A percentile compares a stretch with the other conserved stretches of the same genome.
These are phyloP conservation scores for Ctenomys sociabilis DNA, from an alignment of 2,113 vertebrate genomes.

Conservation along the genomic window DNA sequence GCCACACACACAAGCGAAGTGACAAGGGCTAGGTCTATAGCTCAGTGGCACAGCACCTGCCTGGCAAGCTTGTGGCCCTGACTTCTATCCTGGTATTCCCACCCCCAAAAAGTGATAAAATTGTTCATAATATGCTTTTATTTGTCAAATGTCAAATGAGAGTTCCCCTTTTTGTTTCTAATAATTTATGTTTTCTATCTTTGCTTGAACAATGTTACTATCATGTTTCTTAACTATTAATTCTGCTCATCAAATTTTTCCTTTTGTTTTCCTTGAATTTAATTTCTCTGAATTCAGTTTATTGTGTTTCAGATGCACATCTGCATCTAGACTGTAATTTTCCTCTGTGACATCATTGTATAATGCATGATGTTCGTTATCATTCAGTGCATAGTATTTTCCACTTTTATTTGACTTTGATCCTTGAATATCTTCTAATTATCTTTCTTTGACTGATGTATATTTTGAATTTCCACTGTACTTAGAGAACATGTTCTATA, in stretches of 20 bases:
- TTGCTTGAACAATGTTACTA: not conserved
- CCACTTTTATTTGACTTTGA: not conserved
- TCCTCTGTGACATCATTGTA: not conserved
- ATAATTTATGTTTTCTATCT: not conserved
- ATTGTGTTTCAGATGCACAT: not conserved
- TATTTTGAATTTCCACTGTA: not conserved
- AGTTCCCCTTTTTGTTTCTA: not conserved
- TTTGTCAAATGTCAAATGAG: not conserved
- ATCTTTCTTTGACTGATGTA: constrained; percentile 7
- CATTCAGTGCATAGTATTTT: constrained; percentile 40
- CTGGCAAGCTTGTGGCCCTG: not conserved
- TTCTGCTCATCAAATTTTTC: not conserved
- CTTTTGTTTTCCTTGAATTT: constrained; percentile 51
- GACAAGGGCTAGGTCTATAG: not conserved
- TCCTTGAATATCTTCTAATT: constrained; percentile 38
- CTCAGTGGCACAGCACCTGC: not conserved
- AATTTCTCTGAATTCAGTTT: not conserved
- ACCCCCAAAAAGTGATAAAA: not conserved
- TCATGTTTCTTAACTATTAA: constrained; percentile 11
- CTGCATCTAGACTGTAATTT: not conserved
- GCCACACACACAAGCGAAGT: not conserved
- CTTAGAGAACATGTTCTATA: not conserved
- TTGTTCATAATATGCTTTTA: not conserved
- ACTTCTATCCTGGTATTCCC: not conserved
- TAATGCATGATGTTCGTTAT: not conserved